Base-by-base conservation (phyloP, 2,797 vertebrate species). In the Lepus townsendii region DNA sequence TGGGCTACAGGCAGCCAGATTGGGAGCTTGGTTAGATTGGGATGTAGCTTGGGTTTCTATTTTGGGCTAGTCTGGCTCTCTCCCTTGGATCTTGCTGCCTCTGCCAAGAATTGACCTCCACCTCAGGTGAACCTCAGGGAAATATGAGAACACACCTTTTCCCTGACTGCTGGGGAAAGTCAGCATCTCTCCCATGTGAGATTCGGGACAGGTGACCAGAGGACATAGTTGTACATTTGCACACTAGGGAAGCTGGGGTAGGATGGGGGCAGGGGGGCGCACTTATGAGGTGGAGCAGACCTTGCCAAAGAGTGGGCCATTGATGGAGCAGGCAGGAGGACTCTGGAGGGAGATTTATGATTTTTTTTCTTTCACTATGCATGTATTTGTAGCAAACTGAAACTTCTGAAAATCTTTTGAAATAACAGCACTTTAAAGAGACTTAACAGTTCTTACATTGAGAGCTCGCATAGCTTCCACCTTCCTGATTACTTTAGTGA, bases 61-160 rank as follows among this genome's bases (percentile, higher is more conserved):
- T 97, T 77, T 16, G 38, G 47, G 52, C 87, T 75, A 66, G 60
- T 5, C 24, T 87, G 86, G 38, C 63, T 92, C 26, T 42, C 60
- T 60, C 57, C 13, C 71, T 95, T 75, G 62, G 62, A 27, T 30
- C 72, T 69, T 27, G 42, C 35, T 13, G 68, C 75, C 69, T 26
- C 22, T 72, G 47, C 47, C 30, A 47, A 80, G 89, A 80, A n/a
- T 68, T 85, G 77, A 89, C 95, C 95, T 93, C 86, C 47, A 90
- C 86, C 94, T 94, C 91, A 82, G 60, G 60, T 84, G 83, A 97
- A 95, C 96, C 72, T 38, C 42, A 47, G 26, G 82, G 93, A 94
- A 87, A 88, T 73, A 30, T 27, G 83, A 97, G 92, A 72, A 86
- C 85, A 71, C 22, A 60, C 8, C 24, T 83, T 24, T 77, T 47